Conservation (phyloP, 1,140 invertebrate species). For the Euborellia annulipes region DNA sequence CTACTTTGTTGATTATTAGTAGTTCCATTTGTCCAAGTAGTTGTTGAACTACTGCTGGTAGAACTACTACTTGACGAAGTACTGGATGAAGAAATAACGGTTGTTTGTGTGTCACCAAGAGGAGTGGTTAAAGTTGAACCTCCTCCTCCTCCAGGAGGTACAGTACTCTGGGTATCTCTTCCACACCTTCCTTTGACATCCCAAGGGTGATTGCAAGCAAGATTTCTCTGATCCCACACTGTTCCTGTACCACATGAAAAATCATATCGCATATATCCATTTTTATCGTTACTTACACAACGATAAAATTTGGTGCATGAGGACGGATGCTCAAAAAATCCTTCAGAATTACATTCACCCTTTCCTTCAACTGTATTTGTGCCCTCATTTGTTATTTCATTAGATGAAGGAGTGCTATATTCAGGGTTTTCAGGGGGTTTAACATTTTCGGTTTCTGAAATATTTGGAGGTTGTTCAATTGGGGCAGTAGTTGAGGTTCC, state of each 20-base stretch:
- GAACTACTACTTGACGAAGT: constrained; percentile 5
- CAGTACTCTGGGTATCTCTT: not conserved
- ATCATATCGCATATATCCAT: constrained; percentile 28
- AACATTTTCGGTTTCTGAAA: not conserved
- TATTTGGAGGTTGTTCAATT: not conserved
- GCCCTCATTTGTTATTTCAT: constrained; percentile 6
- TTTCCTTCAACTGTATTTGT: not conserved
- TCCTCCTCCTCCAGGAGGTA: not conserved
- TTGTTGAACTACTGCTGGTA: constrained; percentile 8
- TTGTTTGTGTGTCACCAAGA: not conserved
- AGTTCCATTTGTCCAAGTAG: too few relatives aligned
- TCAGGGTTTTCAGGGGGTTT: not conserved
- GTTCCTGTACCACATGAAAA: constrained; percentile 27
- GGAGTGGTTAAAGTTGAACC: not conserved
- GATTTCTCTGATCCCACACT: constrained; percentile 29
- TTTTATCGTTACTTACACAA: constrained; percentile 24
- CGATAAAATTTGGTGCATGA: constrained; percentile 29
- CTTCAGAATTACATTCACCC: constrained; percentile 23
- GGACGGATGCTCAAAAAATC: constrained; percentile 32
- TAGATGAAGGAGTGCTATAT: constrained; percentile 1
- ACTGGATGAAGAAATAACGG: constrained; percentile 6
- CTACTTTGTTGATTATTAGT: constrained; percentile 4
- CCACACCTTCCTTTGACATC: constrained; percentile 18
- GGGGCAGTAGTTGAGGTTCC: not conserved
- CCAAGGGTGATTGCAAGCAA: constrained; percentile 32